phyloP scores from a whole-genome alignment of 2,113 vertebrate species.

The Rhizomys pruinosus region DNA sequence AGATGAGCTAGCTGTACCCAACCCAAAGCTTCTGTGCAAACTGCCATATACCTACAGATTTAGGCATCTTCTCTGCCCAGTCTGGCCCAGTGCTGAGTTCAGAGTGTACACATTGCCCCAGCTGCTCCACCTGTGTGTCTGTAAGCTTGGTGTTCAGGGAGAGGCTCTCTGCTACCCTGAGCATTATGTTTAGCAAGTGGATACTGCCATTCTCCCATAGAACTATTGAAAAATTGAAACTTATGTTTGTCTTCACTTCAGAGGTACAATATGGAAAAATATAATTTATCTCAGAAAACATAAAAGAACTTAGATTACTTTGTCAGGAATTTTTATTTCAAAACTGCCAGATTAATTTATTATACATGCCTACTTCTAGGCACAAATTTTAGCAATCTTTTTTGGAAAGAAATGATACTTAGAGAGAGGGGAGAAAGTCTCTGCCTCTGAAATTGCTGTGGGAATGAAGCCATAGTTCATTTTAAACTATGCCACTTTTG shows the following conservation, averaged over 20 bases:
- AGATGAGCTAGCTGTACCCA: neutral
- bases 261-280: conserved; percentile 44
- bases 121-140: neutral
- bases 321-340: conserved; percentile 65
- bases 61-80: neutral
- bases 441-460: conserved; percentile 50
- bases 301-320: conserved; percentile 56
- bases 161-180: neutral
- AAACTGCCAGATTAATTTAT: conserved; percentile 58
- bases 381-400: conserved; percentile 59
- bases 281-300: conserved; percentile 57
- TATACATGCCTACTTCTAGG: conserved; percentile 36
- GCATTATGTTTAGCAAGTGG: neutral
- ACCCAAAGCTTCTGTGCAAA: neutral
- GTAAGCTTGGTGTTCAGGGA: neutral
- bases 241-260: conserved; percentile 48
- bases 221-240: neutral
- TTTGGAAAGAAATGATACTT: conserved; percentile 55
- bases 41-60: neutral
- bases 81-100: neutral
- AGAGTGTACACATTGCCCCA: neutral
- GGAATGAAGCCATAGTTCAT: conserved; percentile 43
- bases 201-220: neutral
- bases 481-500: conserved; percentile 29
- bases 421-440: neutral